These are phyloP conservation scores for Gymnogyps californianus DNA, from an alignment of 2,113 vertebrate genomes.

Conservation along the genomic window DNA sequence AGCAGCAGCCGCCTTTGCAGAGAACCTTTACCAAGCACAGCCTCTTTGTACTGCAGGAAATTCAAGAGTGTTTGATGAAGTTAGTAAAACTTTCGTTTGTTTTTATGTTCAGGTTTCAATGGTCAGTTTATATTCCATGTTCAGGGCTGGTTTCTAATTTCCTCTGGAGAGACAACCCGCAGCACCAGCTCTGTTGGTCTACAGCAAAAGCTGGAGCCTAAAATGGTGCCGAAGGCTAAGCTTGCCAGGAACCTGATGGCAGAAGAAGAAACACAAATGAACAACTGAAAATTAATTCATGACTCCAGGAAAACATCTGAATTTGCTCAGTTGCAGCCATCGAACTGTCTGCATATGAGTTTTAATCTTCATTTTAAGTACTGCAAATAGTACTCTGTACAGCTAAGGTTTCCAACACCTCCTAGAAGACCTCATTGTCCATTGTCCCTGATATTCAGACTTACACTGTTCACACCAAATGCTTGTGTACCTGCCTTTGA, in stretches of 20 bases:
- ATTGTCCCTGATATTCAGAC: neutral
- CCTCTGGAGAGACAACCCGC: neutral
- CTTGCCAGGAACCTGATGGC: conserved; percentile 29
- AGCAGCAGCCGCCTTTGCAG: neutral
- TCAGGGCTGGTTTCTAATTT: neutral
- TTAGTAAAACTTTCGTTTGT: neutral
- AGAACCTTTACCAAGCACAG: neutral
- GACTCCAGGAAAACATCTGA: conserved; percentile 49
- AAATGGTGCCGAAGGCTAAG: conserved; percentile 5
- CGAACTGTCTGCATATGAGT: conserved; percentile 41
- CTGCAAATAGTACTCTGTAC: neutral
- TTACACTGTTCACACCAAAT: neutral
- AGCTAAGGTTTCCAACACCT: conserved; percentile 49
- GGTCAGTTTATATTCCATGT: neutral
- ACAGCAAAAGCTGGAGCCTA: neutral
- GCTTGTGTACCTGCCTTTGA: neutral
- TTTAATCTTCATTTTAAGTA: conserved; percentile 55
- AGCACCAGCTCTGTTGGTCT: neutral
- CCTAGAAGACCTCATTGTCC: conserved; percentile 22
- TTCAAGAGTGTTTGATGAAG: neutral
- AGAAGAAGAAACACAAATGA: conserved; percentile 53
- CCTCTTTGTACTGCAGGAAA: neutral
- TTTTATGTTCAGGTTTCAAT: neutral
- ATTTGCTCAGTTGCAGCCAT: conserved; percentile 45
- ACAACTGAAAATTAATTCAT: conserved; percentile 66